These are phyloP conservation scores for Megaceryle torquata DNA, from an alignment of 2,113 vertebrate genomes.

Conservation along the genomic window DNA sequence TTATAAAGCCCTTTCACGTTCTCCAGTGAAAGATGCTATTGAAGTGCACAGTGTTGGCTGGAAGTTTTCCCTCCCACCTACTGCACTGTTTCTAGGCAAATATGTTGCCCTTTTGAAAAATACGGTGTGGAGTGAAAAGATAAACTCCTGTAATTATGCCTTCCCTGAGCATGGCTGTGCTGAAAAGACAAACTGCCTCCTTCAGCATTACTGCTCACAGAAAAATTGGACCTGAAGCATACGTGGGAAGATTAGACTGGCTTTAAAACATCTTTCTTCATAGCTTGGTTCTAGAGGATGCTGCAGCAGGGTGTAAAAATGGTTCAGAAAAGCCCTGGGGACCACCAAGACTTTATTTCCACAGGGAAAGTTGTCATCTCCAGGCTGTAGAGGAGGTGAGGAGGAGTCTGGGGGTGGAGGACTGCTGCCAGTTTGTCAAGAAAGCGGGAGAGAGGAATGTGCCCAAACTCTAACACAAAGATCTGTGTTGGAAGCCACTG, in stretches of 20 bases:
- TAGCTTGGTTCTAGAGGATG: neutral
- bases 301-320: neutral
- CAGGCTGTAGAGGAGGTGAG: neutral
- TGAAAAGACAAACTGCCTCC: neutral
- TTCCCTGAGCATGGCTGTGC: neutral
- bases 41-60: neutral
- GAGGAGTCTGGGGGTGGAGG: neutral
- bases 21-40: neutral
- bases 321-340: neutral
- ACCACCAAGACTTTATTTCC: neutral
- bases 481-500: neutral
- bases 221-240: neutral
- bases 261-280: neutral
- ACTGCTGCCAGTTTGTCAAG: neutral
- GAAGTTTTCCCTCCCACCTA: neutral
- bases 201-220: neutral
- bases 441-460: neutral
- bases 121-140: neutral
- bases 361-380: neutral
- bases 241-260: neutral
- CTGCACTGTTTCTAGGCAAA: conserved; percentile 1
- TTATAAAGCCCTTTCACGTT: neutral
- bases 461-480: neutral
- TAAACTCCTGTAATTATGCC: conserved; percentile 13
- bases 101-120: conserved; percentile 14